Evolutionary conservation across 1,140 invertebrate species (phyloP).

Genomic region (Drosophila chauvacae): DNA sequence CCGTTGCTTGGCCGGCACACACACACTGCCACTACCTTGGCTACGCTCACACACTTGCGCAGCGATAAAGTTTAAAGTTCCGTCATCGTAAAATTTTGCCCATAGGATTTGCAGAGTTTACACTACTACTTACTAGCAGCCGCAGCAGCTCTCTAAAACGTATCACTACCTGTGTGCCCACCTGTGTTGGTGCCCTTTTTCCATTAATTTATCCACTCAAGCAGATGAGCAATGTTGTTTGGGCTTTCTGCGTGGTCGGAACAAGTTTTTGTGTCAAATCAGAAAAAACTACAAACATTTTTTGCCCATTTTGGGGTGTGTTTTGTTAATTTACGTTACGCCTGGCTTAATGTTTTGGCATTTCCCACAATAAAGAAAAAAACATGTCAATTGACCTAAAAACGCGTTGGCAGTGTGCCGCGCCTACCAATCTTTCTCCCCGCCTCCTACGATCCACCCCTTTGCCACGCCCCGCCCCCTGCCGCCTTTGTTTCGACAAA

Average conservation of each 20-base stretch:
- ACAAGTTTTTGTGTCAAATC: constrained; percentile 20
- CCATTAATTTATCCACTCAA: constrained; percentile 26
- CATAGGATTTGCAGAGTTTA: constrained; percentile 45
- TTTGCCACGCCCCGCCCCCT: constrained; percentile 7
- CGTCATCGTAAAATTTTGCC: constrained; percentile 66
- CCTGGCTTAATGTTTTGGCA: constrained; percentile 58
- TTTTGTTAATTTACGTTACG: constrained; percentile 42
- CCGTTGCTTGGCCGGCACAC: constrained; percentile 65
- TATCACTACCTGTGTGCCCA: constrained; percentile 7
- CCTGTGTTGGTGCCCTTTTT: constrained; percentile 21
- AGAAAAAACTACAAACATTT: constrained; percentile 26
- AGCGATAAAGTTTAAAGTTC: constrained; percentile 58
- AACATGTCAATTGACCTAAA: constrained; percentile 74
- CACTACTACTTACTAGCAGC: constrained; percentile 1
- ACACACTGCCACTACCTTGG: neutral
- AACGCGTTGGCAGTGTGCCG: constrained; percentile 46
- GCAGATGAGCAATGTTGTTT: constrained; percentile 48
- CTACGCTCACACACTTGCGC: constrained; percentile 5
- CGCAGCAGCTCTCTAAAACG: neutral
- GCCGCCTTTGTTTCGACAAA: constrained; percentile 42
- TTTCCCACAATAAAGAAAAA: constrained; percentile 34
- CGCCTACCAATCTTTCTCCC: constrained; percentile 5
- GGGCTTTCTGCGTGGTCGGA: constrained; percentile 35
- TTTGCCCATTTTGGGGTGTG: constrained; percentile 36
- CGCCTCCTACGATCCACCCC: neutral